Base-by-base conservation (phyloP, 37 sponge, comb jelly and placozoan genomes). In the Geodia barretti region DNA sequence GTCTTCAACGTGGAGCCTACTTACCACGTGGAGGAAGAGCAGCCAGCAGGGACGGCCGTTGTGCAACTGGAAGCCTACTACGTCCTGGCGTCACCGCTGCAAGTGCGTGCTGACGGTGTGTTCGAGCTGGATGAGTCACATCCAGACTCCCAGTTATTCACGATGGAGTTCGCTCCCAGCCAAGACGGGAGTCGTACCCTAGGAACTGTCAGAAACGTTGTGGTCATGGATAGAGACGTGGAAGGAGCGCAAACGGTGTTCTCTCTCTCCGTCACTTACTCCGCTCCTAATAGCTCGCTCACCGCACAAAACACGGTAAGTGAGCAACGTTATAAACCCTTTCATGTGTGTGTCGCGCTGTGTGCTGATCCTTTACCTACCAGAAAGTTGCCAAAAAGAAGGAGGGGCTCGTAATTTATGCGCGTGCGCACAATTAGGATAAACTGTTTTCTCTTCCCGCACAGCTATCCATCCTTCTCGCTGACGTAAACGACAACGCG, bases 401-500 rank as follows among this genome's bases (percentile, higher is more conserved):
- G 54, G 54, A 47, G 54, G 7, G 54, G 54, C 54, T 47, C 54
- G 54, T 47, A 14, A n/a, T 47, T 47, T 47, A 14, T 14, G 11
- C 14, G 54, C 54, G 54, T 14, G 54, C 54, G 54, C 54, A 47
- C n/a, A n/a, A n/a, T n/a, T n/a, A n/a, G n/a, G n/a, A n/a, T n/a
- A n/a, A n/a, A n/a, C n/a, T n/a, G n/a, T 14, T 40, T 41, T 62
- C 61, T 33, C 43, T 9, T 7, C 19, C 58, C 9, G 39, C 28
- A 3, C 32, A 62, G 9, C 23, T 86, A 23, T 19, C 17, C 20
- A 34, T 84, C 20, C 1, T n/a, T 17, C 26, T 89, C 0, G n/a
- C 1, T 0, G 91, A 90, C 59, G 54, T 90, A 23, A 90, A 90
- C 42, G 91, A 90, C 39, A 90, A 90, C 65, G 1, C 84, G 5